Evolutionary conservation across 1,140 invertebrate species (phyloP).

Genomic region (Geopemphigus sp.): DNA sequence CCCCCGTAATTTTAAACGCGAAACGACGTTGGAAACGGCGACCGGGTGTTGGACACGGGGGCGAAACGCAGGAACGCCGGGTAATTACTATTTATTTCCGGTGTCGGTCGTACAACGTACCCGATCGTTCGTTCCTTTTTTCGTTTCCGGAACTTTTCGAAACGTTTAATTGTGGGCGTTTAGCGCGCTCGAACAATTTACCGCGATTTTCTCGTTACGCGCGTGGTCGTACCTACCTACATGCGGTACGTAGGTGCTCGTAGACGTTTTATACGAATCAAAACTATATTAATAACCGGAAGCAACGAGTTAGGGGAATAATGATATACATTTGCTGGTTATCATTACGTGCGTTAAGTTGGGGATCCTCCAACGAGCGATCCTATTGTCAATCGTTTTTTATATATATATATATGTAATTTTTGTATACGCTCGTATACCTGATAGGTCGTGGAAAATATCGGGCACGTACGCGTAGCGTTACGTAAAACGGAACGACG

Average conservation of each 20-base stretch:
- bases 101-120: too few relatives aligned
- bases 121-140: too few relatives aligned
- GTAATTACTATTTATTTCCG: too few relatives aligned
- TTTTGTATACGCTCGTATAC: neutral
- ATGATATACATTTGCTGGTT: slow-evolving; percentile 5
- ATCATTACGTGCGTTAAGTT: slow-evolving; percentile 22
- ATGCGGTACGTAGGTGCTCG: neutral
- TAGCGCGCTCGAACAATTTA: slow-evolving; percentile 10
- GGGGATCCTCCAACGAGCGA: slow-evolving; percentile 27
- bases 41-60: too few relatives aligned
- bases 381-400: slow-evolving; percentile 37
- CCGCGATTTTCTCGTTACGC: neutral
- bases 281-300: slow-evolving; percentile 39
- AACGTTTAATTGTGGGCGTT: too few relatives aligned
- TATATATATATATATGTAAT: neutral
- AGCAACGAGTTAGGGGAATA: slow-evolving; percentile 45
- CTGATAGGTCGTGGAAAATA: neutral
- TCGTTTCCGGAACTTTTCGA: too few relatives aligned
- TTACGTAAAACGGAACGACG: neutral
- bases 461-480: too few relatives aligned
- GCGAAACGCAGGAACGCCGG: too few relatives aligned
- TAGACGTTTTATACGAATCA: slow-evolving; percentile 22
- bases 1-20: too few relatives aligned
- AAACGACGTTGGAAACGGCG: too few relatives aligned
- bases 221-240: too few relatives aligned